phyloP scores from a whole-genome alignment of 2,888 invertebrate genomes.

The Drosophila kuntzei region DNA sequence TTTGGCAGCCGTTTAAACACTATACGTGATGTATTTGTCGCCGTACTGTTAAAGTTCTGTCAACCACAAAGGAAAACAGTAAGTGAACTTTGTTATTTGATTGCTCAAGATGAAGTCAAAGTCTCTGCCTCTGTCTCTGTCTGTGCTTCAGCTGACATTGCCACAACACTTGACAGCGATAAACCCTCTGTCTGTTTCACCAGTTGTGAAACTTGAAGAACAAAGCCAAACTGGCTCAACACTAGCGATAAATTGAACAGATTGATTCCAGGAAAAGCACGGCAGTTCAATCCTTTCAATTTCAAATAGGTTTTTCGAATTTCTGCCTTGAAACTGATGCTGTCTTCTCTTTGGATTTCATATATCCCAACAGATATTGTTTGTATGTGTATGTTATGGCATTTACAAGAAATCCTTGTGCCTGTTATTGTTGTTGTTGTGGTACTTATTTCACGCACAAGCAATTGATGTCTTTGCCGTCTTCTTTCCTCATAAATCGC shows the following conservation, averaged over 20 bases:
- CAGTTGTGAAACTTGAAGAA: slow-evolving; percentile 31
- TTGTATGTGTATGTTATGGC: slow-evolving; percentile 13
- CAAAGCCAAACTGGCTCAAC: slow-evolving; percentile 16
- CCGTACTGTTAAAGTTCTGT: slow-evolving; percentile 41
- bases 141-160: slow-evolving; percentile 34
- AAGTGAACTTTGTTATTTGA: slow-evolving; percentile 63
- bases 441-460: slow-evolving; percentile 28
- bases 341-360: no score
- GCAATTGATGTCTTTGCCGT: slow-evolving; percentile 25
- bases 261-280: slow-evolving; percentile 15
- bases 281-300: slow-evolving; percentile 31
- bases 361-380: background rate
- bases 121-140: background rate
- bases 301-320: slow-evolving; percentile 22
- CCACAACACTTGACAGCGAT: slow-evolving; percentile 23
- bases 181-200: slow-evolving; percentile 12
- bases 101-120: slow-evolving; percentile 37
- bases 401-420: background rate
- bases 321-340: slow-evolving; percentile 7
- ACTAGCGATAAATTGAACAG: slow-evolving; percentile 31
- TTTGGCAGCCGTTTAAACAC: slow-evolving; percentile 60
- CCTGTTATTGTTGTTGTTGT: slow-evolving; percentile 9
- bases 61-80: slow-evolving; percentile 19
- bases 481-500: slow-evolving; percentile 58
- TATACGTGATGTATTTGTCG: slow-evolving; percentile 66